Evolutionary conservation across 2,888 invertebrate species (phyloP).

Genomic region (Agrilus cyanescens): DNA sequence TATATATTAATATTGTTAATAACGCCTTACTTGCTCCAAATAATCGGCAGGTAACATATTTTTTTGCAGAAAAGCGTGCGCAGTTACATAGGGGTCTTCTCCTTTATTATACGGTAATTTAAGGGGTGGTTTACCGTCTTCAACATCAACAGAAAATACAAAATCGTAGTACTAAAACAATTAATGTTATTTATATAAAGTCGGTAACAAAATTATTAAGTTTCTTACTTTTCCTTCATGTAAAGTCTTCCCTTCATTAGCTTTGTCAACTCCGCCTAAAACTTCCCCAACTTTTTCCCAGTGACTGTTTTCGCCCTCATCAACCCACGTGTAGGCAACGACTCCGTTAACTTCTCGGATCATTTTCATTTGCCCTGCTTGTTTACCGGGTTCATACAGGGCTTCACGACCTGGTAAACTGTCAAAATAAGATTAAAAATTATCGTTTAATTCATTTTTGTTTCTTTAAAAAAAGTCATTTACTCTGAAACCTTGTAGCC

Average conservation of each 20-base stretch:
- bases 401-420: conserved; percentile 75
- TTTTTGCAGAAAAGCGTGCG: conserved; percentile 80
- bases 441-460: conserved; percentile 5
- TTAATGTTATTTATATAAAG: not conserved
- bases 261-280: conserved; percentile 57
- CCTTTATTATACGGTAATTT: conserved; percentile 83
- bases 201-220: not conserved
- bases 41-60: conserved; percentile 75
- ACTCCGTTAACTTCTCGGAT: conserved; percentile 63
- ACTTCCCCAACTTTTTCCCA: conserved; percentile 90
- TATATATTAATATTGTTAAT: not conserved
- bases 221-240: conserved; percentile 64
- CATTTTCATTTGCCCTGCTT: conserved; percentile 77
- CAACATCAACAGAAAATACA: conserved; percentile 91
- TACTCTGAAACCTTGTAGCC: conserved; percentile 78
- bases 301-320: conserved; percentile 36
- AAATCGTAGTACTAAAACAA: conserved; percentile 70
- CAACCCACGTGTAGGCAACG: conserved; percentile 72
- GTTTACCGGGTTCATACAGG: conserved; percentile 61
- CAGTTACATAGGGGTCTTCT: conserved; percentile 87
- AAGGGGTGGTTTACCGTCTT: conserved; percentile 76
- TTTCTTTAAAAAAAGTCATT: conserved; percentile 24
- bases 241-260: conserved; percentile 59
- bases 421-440: conserved; percentile 5
- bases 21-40: conserved; percentile 54